Percentiles rank a stretch among this genome's conserved stretches.
phyloP scores from a whole-genome alignment of 2,113 vertebrate species.

The Xerus inauris region DNA sequence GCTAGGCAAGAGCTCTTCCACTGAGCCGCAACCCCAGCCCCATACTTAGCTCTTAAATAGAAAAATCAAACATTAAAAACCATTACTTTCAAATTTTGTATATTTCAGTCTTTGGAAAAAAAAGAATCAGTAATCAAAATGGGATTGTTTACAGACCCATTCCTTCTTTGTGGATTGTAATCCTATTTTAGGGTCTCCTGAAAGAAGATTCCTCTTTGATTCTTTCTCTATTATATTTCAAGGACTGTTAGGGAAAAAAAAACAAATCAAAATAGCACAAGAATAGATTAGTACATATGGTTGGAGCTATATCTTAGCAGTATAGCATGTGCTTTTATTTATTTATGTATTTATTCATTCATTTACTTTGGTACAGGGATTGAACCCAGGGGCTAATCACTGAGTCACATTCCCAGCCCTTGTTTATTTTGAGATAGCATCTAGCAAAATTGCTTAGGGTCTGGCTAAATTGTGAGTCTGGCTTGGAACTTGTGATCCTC shows the following conservation, averaged over 20 bases:
- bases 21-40: no score
- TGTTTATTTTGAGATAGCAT: not conserved
- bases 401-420: no score
- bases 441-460: not conserved
- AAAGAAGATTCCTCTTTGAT: not conserved
- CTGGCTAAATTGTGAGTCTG: not conserved
- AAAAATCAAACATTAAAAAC: constrained; percentile 15
- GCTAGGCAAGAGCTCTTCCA: no score
- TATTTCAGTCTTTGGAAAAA: not conserved
- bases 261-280: not conserved
- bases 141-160: not conserved
- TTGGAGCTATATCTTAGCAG: not conserved
- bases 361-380: no score
- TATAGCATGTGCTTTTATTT: not conserved
- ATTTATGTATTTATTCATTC: no score
- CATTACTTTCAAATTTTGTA: not conserved
- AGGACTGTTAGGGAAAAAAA: not conserved
- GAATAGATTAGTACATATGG: not conserved
- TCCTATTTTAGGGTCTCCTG: not conserved
- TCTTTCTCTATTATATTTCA: not conserved
- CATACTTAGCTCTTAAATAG: not conserved
- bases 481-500: not conserved
- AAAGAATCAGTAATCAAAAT: not conserved
- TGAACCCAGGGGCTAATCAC: no score
- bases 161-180: not conserved